Percentiles rank a stretch among this genome's conserved stretches.
Conservation (phyloP, 2,113 vertebrate species). For the Neodon shergylaensis region DNA sequence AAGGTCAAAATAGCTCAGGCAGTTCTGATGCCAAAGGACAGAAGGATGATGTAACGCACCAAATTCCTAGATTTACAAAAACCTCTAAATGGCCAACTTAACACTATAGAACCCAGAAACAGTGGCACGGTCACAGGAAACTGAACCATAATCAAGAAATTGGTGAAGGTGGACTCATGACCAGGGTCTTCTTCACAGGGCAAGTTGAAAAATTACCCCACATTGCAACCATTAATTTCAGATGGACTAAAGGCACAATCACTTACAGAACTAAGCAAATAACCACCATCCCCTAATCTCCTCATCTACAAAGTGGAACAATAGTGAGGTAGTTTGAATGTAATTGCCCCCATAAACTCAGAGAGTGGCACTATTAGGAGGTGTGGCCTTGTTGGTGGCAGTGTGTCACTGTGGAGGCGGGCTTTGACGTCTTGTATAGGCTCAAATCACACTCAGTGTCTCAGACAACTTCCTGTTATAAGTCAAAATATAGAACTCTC, state of each 20-base stretch:
- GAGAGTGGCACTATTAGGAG: neutral
- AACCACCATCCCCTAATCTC: neutral
- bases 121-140: neutral
- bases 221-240: neutral
- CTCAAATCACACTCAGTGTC: neutral
- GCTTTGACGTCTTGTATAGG: neutral
- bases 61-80: neutral
- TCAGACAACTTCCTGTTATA: neutral
- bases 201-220: neutral
- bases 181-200: too few species aligned
- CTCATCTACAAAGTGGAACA: neutral
- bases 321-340: neutral
- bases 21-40: constrained; percentile 1
- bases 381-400: neutral
- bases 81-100: neutral
- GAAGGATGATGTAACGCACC: neutral
- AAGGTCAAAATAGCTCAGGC: neutral
- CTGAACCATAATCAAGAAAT: neutral
- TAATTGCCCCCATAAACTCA: neutral
- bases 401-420: neutral
- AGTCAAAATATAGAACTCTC: neutral
- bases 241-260: neutral
- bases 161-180: too few species aligned
- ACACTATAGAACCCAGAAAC: neutral
- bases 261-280: neutral